Percentiles rank a stretch among this genome's conserved stretches.
Conservation (phyloP, 1,140 invertebrate genomes). For the Cryptotermes secundus region DNA sequence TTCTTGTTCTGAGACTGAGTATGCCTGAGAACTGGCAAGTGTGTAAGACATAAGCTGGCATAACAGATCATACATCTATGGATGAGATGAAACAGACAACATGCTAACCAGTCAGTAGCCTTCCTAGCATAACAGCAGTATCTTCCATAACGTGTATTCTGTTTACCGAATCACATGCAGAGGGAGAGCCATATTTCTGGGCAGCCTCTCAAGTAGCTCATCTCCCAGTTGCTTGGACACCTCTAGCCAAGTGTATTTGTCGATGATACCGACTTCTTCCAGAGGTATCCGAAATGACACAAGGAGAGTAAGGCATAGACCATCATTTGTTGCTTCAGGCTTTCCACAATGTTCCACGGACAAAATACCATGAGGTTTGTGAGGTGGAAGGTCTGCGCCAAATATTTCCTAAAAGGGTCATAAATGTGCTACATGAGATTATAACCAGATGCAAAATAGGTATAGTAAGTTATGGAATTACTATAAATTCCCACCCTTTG, state of each 20-base stretch:
- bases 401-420: slow-evolving; percentile 69
- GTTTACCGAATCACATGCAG: slow-evolving; percentile 77
- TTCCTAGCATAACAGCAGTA: neutral
- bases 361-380: slow-evolving; percentile 80
- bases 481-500: no score
- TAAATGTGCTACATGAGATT: neutral
- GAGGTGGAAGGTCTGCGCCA: slow-evolving; percentile 78
- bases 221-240: slow-evolving; percentile 68
- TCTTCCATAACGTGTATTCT: neutral
- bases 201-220: slow-evolving; percentile 62
- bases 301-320: slow-evolving; percentile 78
- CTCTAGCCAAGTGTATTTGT: slow-evolving; percentile 88
- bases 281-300: slow-evolving; percentile 82
- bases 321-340: slow-evolving; percentile 61
- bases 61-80: no score
- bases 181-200: slow-evolving; percentile 74
- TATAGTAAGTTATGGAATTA: neutral
- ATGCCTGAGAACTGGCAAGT: no score
- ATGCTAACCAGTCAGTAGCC: neutral
- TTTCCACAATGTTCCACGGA: slow-evolving; percentile 61
- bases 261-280: slow-evolving; percentile 80
- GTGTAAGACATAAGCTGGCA: no score
- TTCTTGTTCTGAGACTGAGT: no score
- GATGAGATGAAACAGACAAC: neutral
- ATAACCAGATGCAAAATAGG: neutral